Conservation (phyloP, 2,888 invertebrate species). For the Nesidiocoris tenuis region DNA sequence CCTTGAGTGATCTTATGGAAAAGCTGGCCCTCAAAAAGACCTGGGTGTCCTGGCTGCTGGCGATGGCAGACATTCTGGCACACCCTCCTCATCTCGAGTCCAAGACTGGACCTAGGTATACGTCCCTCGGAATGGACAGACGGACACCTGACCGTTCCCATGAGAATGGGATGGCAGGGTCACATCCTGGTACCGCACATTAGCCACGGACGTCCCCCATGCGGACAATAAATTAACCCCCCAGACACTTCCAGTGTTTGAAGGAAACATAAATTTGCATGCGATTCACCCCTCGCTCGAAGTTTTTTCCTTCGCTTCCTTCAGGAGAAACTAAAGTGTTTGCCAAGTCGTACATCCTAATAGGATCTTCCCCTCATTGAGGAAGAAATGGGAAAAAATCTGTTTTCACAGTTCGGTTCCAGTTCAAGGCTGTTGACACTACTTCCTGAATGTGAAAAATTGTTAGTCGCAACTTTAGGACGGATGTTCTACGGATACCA, state of each 20-base stretch:
- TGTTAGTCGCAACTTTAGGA: not conserved
- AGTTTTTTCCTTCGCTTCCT: not conserved
- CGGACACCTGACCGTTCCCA: slow-evolving; percentile 20
- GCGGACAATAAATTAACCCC: slow-evolving; percentile 19
- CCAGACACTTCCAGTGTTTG: slow-evolving; percentile 1
- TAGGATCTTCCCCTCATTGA: not conserved
- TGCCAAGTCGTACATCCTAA: not conserved
- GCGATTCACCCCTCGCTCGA: slow-evolving; percentile 6
- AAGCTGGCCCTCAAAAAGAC: too few relatives aligned
- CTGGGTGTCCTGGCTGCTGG: not conserved
- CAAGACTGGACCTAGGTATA: too few relatives aligned
- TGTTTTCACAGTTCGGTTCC: not conserved
- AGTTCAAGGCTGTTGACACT: not conserved
- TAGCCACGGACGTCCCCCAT: slow-evolving; percentile 19
- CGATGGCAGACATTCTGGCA: not conserved
- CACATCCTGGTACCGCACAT: slow-evolving; percentile 17
- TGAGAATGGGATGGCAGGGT: slow-evolving; percentile 2
- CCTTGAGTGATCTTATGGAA: not conserved
- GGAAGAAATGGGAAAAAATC: not conserved
- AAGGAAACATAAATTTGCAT: slow-evolving; percentile 40
- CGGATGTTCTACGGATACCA: too few relatives aligned
- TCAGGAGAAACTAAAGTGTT: not conserved
- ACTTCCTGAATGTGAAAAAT: not conserved
- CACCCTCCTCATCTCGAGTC: not conserved
- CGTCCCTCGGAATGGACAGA: not conserved